Conservation (phyloP, 2,888 invertebrate species). For the Eupithecia tripunctaria region DNA sequence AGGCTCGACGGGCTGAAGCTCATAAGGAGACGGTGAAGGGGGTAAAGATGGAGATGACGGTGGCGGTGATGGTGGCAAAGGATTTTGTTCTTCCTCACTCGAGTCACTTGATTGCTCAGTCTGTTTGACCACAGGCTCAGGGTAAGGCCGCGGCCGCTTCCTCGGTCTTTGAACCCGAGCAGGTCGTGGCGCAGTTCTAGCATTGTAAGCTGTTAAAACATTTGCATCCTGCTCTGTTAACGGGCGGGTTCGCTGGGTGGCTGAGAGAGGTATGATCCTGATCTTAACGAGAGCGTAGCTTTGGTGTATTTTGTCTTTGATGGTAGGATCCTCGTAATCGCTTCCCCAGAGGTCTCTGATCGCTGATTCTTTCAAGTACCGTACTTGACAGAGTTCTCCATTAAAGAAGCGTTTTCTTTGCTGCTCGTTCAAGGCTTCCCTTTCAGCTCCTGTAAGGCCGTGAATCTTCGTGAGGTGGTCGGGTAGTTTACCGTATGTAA, state of each 20-base stretch:
- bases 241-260: slow-evolving; percentile 76
- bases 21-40: slow-evolving; percentile 77
- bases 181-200: slow-evolving; percentile 78
- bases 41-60: slow-evolving; percentile 78
- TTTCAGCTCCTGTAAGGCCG: slow-evolving; percentile 77
- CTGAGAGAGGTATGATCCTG: slow-evolving; percentile 78
- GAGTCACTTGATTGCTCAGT: slow-evolving; percentile 76
- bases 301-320: slow-evolving; percentile 80
- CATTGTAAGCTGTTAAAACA: slow-evolving; percentile 81
- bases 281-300: slow-evolving; percentile 81
- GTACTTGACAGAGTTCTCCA: slow-evolving; percentile 82
- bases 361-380: slow-evolving; percentile 80
- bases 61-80: slow-evolving; percentile 75
- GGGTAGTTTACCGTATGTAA: slow-evolving; percentile 81
- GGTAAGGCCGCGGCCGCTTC: slow-evolving; percentile 71
- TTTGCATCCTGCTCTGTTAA: slow-evolving; percentile 82
- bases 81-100: slow-evolving; percentile 78
- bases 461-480: slow-evolving; percentile 82
- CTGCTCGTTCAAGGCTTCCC: slow-evolving; percentile 80
- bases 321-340: slow-evolving; percentile 79
- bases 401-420: slow-evolving; percentile 82
- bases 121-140: slow-evolving; percentile 65
- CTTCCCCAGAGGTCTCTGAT: slow-evolving; percentile 82
- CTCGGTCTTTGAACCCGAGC: slow-evolving; percentile 70
- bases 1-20: slow-evolving; percentile 76